Conservation (phyloP, 2,113 vertebrate species). For the Thamnaconus septentrionalis region DNA sequence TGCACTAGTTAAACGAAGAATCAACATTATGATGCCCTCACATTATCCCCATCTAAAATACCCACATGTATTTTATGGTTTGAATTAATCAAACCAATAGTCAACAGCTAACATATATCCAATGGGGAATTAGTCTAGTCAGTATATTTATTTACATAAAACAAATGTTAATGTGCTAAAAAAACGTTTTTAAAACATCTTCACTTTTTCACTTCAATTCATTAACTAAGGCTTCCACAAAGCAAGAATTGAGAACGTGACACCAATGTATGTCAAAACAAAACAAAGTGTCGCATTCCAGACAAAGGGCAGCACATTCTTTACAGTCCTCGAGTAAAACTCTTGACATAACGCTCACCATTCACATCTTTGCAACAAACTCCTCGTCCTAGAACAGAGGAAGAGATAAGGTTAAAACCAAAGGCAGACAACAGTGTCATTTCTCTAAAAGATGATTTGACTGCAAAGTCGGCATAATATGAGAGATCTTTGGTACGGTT, state of each 20-base stretch:
- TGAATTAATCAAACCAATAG: no score
- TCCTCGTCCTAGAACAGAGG: constrained; percentile 65
- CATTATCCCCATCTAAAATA: no score
- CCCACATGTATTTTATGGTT: no score
- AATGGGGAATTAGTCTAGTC: not conserved
- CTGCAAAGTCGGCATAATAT: not conserved
- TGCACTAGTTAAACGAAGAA: no score
- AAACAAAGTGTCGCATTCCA: not conserved
- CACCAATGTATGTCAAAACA: no score
- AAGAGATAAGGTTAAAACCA: constrained; percentile 62
- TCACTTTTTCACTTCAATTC: no score
- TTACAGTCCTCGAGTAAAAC: constrained; percentile 33
- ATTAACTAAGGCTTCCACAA: no score
- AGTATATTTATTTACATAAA: no score
- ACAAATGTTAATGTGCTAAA: no score
- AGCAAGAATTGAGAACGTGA: no score
- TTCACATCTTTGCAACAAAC: constrained; percentile 63
- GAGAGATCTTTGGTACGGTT: not conserved
- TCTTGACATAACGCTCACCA: constrained; percentile 1
- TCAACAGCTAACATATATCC: not conserved
- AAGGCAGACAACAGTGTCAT: constrained; percentile 18
- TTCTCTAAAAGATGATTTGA: constrained; percentile 6
- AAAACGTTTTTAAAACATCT: no score
- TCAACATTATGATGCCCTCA: no score
- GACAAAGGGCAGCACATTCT: constrained; percentile 20